phyloP scores from a whole-genome alignment of 2,797 vertebrate genomes.

The Clarias pachynema region DNA sequence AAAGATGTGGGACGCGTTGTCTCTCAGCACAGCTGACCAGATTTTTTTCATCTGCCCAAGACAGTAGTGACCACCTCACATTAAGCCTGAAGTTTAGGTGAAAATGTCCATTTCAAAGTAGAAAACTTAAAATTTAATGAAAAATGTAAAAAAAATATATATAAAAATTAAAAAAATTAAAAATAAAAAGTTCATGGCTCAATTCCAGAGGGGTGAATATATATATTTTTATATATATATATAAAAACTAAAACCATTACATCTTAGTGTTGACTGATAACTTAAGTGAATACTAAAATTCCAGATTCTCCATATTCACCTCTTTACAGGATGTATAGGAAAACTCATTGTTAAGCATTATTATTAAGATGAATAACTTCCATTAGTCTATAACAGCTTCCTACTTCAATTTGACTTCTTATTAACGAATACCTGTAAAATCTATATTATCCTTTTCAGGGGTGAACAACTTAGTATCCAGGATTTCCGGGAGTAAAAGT shows the following conservation, averaged over 20 bases:
- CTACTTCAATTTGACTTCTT: not conserved
- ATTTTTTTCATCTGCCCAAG: not conserved
- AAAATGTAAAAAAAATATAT: not conserved
- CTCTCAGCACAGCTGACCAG: constrained; percentile 8
- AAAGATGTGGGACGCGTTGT: not conserved
- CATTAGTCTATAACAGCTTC: not conserved
- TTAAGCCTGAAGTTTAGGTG: not conserved
- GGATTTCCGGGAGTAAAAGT: not conserved
- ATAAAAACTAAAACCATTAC: not conserved
- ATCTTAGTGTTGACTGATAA: not conserved
- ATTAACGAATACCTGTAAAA: not conserved
- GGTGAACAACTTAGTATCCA: not conserved
- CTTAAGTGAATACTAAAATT: not conserved
- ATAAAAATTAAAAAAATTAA: too few relatives aligned
- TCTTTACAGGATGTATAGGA: not conserved
- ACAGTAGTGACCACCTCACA: not conserved
- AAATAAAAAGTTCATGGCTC: not conserved
- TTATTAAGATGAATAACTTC: not conserved
- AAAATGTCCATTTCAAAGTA: not conserved
- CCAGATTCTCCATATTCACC: not conserved
- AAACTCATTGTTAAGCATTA: not conserved
- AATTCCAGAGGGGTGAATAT: not conserved
- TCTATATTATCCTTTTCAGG: not conserved
- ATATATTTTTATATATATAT: not conserved
- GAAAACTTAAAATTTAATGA: not conserved